Evolutionary conservation across 2,888 invertebrate genomes (phyloP).

Genomic region (Parascotia fuliginaria): DNA sequence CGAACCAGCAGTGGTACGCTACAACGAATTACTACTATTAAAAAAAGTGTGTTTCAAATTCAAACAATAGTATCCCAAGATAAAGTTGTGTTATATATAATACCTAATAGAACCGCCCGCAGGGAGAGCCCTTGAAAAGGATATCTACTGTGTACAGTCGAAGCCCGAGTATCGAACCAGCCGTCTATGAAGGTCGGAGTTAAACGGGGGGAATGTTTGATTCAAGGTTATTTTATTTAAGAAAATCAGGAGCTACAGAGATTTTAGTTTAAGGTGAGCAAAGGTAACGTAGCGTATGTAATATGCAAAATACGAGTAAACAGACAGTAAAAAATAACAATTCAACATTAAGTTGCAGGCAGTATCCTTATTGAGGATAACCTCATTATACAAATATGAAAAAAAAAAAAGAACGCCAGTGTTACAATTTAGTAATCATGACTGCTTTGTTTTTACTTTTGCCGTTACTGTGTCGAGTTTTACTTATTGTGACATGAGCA

Average conservation of each 20-base stretch:
- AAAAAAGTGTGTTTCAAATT: constrained; percentile 37
- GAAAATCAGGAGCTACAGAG: constrained; percentile 17
- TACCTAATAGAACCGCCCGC: constrained; percentile 40
- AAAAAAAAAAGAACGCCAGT: no score
- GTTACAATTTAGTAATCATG: no score
- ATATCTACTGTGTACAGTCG: constrained; percentile 56
- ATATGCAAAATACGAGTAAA: no score
- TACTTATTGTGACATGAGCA: no score
- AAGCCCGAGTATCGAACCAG: constrained; percentile 68
- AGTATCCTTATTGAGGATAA: no score
- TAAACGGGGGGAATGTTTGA: constrained; percentile 42
- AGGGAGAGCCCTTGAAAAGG: constrained; percentile 68
- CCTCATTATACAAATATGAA: no score
- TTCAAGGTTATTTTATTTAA: constrained; percentile 34
- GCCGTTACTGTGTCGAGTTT: no score
- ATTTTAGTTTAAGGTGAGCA: no score
- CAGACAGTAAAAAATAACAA: no score
- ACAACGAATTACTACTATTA: constrained; percentile 26
- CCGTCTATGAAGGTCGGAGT: constrained; percentile 60
- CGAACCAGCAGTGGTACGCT: constrained; percentile 28
- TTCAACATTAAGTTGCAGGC: no score
- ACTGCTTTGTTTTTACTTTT: no score
- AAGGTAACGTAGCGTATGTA: no score
- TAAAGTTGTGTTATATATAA: constrained; percentile 40
- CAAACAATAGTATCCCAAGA: constrained; percentile 40